Conservation (phyloP, 2,888 invertebrate species). For the Drosophila putrida region DNA sequence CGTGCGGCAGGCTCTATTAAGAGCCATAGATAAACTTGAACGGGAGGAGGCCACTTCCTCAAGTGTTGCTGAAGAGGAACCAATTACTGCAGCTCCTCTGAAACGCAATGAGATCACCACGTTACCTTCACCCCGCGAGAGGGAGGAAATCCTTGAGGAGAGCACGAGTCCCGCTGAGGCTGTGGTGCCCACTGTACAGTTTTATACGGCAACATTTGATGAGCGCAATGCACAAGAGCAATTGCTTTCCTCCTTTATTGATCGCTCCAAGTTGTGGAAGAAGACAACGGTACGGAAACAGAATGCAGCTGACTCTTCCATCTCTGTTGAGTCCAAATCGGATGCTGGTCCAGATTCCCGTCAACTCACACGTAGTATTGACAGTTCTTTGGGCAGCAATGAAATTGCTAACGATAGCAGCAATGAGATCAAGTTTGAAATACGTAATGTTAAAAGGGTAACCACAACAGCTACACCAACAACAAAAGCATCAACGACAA, state of each 20-base stretch:
- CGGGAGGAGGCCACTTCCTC: slow-evolving; percentile 85
- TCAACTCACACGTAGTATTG: slow-evolving; percentile 84
- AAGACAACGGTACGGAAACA: slow-evolving; percentile 63
- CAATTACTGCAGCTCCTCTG: slow-evolving; percentile 27
- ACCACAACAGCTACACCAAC: slow-evolving; percentile 60
- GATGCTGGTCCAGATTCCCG: slow-evolving; percentile 67
- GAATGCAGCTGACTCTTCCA: slow-evolving; percentile 40
- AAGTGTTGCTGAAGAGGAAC: slow-evolving; percentile 33
- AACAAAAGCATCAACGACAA: slow-evolving; percentile 52
- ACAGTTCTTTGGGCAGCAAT: slow-evolving; percentile 80
- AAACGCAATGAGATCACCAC: slow-evolving; percentile 49
- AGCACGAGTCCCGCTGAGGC: slow-evolving; percentile 85
- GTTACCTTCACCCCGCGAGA: slow-evolving; percentile 40
- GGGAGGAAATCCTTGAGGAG: slow-evolving; percentile 86
- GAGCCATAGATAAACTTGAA: slow-evolving; percentile 92
- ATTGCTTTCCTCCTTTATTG: slow-evolving; percentile 80
- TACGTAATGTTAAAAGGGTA: slow-evolving; percentile 81
- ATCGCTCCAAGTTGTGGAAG: slow-evolving; percentile 76
- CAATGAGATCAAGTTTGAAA: slow-evolving; percentile 83
- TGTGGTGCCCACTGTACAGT: slow-evolving; percentile 86
- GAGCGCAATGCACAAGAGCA: slow-evolving; percentile 83
- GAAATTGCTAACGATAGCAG: slow-evolving; percentile 81
- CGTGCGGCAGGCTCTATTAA: slow-evolving; percentile 90
- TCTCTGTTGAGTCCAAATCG: slow-evolving; percentile 20
- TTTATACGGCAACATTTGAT: slow-evolving; percentile 86